Evolutionary conservation across 2,113 vertebrate genomes (phyloP).

Genomic region (Megaleporinus macrocephalus): DNA sequence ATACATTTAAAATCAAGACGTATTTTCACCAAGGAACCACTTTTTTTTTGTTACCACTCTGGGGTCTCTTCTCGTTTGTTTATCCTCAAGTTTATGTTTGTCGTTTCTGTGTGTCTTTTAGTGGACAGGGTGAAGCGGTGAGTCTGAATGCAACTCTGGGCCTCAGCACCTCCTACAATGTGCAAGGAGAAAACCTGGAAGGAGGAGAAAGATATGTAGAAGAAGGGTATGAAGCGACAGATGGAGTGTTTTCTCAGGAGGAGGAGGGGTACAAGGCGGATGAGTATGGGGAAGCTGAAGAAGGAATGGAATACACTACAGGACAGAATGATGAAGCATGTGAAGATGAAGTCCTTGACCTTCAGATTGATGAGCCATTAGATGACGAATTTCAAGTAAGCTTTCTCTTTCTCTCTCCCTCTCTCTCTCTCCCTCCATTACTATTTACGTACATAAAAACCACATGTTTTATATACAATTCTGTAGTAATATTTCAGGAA

Average conservation of each 20-base stretch:
- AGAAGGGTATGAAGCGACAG: slow-evolving; percentile 75
- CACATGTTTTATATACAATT: too few relatives aligned
- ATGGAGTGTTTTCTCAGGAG: slow-evolving; percentile 73
- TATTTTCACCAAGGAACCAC: too few relatives aligned
- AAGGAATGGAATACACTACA: slow-evolving; percentile 79
- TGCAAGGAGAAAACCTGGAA: slow-evolving; percentile 79
- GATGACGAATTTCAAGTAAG: slow-evolving; percentile 96
- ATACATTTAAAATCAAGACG: too few relatives aligned
- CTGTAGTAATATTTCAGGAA: too few relatives aligned
- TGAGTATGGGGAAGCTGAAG: slow-evolving; percentile 69
- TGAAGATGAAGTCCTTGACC: slow-evolving; percentile 91
- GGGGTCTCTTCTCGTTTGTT: neutral
- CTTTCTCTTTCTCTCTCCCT: neutral
- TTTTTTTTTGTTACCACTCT: too few relatives aligned
- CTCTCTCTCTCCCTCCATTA: slow-evolving; percentile 57
- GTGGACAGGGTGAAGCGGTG: slow-evolving; percentile 80
- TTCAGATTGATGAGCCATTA: slow-evolving; percentile 93
- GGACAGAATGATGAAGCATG: slow-evolving; percentile 82
- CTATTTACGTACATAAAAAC: too few relatives aligned
- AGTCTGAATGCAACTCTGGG: slow-evolving; percentile 82
- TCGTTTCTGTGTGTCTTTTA: slow-evolving; percentile 54
- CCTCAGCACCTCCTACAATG: slow-evolving; percentile 79
- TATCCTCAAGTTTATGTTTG: neutral
- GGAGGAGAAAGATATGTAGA: slow-evolving; percentile 78
- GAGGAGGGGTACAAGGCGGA: slow-evolving; percentile 59